Conservation (phyloP, 1,140 invertebrate species). For the Scaptomyza graminum region DNA sequence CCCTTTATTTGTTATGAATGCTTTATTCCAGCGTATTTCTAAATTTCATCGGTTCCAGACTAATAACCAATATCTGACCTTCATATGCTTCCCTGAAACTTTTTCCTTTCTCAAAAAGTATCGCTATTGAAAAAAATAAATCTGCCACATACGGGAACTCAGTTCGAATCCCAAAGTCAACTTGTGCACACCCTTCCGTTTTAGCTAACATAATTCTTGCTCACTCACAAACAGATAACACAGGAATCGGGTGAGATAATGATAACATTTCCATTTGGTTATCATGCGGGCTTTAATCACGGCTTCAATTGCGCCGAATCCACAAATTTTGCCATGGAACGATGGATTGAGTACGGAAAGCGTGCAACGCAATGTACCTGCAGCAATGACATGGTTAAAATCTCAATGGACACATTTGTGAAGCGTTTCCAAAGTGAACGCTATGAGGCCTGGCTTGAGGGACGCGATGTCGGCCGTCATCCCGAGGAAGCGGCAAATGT, state of each 20-base stretch:
- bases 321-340: constrained; percentile 97
- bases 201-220: no score
- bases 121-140: no score
- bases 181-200: no score
- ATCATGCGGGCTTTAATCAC: constrained; percentile 98
- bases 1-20: no score
- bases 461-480: constrained; percentile 95
- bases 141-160: no score
- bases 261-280: constrained; percentile 99
- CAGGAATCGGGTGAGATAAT: constrained; percentile 99
- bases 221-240: constrained; percentile 87
- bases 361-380: constrained; percentile 93
- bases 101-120: no score
- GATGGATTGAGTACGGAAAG: constrained; percentile 99
- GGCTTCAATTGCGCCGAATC: constrained; percentile 99
- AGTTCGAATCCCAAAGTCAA: no score
- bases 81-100: no score
- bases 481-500: constrained; percentile 91
- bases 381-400: constrained; percentile 96
- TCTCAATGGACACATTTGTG: constrained; percentile 99
- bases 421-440: constrained; percentile 96
- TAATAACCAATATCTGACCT: no score
- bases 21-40: no score
- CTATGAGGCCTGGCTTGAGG: constrained; percentile 87
- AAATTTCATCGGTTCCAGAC: no score